Evolutionary conservation across 2,888 invertebrate genomes (phyloP).

Genomic region (Orchestes rusci): DNA sequence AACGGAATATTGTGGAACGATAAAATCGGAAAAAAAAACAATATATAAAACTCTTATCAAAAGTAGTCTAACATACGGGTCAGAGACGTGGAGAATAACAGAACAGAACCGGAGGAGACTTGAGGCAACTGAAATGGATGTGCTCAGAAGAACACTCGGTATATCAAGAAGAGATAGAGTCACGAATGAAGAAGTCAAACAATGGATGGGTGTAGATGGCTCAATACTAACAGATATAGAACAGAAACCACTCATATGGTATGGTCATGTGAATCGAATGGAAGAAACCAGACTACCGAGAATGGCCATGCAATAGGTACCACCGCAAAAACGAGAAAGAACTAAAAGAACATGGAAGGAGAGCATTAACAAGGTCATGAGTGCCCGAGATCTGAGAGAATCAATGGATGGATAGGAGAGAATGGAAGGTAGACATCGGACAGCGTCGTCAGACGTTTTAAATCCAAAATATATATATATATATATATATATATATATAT

Average conservation of each 20-base stretch:
- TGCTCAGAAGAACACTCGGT: neutral
- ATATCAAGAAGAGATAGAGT: conserved; percentile 1
- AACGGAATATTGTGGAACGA: neutral
- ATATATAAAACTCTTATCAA: neutral
- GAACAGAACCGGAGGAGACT: conserved; percentile 1
- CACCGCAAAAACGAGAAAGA: neutral
- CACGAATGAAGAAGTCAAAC: neutral
- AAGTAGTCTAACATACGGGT: too few species aligned
- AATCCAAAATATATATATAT: neutral
- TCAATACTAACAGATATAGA: neutral
- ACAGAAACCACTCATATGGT: neutral
- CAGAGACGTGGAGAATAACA: too few species aligned
- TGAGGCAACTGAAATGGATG: conserved; percentile 2
- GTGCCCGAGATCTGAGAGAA: neutral
- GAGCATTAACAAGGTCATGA: neutral
- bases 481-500: too few species aligned
- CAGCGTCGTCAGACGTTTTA: neutral
- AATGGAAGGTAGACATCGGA: conserved; percentile 1
- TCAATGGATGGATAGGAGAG: conserved; percentile 1
- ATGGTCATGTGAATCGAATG: conserved; percentile 1
- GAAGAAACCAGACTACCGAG: neutral
- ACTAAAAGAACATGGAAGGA: conserved; percentile 1
- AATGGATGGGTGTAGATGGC: conserved; percentile 1
- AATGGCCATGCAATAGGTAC: neutral
- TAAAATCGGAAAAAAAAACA: neutral